A percentile compares a stretch with the other conserved stretches of the same genome.
phyloP scores from a whole-genome alignment of 2,113 vertebrate species.

The Epinephelus moara region DNA sequence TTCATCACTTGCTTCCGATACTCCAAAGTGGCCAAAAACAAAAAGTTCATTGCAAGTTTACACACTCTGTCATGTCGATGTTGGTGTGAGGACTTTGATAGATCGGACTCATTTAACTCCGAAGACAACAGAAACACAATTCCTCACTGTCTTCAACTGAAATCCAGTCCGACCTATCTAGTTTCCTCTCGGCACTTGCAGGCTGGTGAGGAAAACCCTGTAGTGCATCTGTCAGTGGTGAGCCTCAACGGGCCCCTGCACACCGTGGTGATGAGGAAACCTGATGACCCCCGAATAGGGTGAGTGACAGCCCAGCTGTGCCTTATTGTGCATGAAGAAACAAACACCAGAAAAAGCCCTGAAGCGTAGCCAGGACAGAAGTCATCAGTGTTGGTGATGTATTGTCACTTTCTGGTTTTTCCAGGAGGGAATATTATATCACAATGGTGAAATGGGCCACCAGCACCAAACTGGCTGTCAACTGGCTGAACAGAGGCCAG shows the following conservation, averaged over 20 bases:
- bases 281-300: slow-evolving; percentile 95
- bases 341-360: neutral
- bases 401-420: slow-evolving; percentile 24
- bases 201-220: slow-evolving; percentile 95
- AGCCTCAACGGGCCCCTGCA: slow-evolving; percentile 95
- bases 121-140: neutral
- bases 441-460: slow-evolving; percentile 99
- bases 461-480: slow-evolving; percentile 96
- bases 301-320: slow-evolving; percentile 66
- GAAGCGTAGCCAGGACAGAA: neutral
- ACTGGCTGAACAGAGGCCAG: slow-evolving; percentile 97
- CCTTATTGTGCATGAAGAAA: neutral
- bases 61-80: neutral
- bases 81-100: neutral
- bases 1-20: neutral
- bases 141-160: slow-evolving; percentile 7
- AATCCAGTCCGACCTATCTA: slow-evolving; percentile 26
- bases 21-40: no score
- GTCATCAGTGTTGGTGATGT: neutral
- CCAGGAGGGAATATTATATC: slow-evolving; percentile 93
- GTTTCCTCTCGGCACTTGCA: slow-evolving; percentile 64
- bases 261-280: slow-evolving; percentile 93
- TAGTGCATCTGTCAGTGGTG: slow-evolving; percentile 92
- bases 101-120: neutral
- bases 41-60: neutral